Base-by-base conservation (phyloP, 2,797 vertebrate genomes). In the Meriones psammophilus region DNA sequence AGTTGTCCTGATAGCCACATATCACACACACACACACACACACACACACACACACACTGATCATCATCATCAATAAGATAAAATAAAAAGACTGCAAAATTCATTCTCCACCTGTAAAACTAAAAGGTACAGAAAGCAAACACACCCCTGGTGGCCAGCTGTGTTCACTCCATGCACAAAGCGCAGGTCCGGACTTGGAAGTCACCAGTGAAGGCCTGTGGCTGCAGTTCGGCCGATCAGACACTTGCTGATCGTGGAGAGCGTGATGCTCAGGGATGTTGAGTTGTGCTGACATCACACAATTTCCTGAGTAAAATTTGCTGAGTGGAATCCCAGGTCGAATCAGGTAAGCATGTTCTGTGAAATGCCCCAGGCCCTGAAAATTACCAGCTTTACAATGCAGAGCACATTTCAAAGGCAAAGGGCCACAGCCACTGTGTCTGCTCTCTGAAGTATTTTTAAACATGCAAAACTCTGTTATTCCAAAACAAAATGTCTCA, bases 401-500 rank as follows among this genome's bases (percentile, higher is more conserved):
- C 88, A 90, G 96, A 97, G 94, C 96, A 95, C 95, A 74, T 97
- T 98, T 98, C 97, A 97, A 97, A 98, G 95, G 96, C 97, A 88
- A 97, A 98, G 89, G 92, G 98, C 97, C 98, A 95, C 86, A 97
- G 97, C 97, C 94, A 91, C 97, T 94, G 96, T 91, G 94, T 96
- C 97, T 97, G 95, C 83, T 96, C 92, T 95, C 69, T 90, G 96
- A 96, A 85, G 0, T 96, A 92, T 95, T 98, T 98, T 98, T 94
- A 97, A 98, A 98, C 96, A 97, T 97, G 95, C 94, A 95, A 97
- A 97, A 98, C 96, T 93, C 94, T 92, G 94, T 93, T 96, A 98
- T 98, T 98, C 97, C 97, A 97, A 98, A 98, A 97, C 62, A 68
- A 96, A 93, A 97, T 96, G 96, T 97, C 96, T 98, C 97, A 98